Evolutionary conservation across 2,797 vertebrate genomes (phyloP), one percentile per base, ranked within the genome.

Genomic region (Sebastiscus tertius): DNA sequence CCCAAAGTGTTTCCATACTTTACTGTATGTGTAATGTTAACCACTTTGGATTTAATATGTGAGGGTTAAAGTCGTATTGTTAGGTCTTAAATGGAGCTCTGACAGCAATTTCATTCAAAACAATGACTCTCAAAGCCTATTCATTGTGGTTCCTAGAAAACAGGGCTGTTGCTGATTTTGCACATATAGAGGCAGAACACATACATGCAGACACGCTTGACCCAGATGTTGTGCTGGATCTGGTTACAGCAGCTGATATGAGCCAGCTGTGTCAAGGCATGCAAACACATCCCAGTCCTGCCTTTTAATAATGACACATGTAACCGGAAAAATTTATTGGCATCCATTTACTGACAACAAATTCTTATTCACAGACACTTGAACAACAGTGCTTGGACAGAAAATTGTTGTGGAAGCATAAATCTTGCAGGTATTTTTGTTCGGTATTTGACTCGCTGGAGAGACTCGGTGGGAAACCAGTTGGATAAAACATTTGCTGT

Each of bases 251-350:
- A 81, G 81, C 62, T 80, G 73, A 82, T 75, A 26, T 27, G 20
- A 66, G 73, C 78, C 82, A 84, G 80, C 73, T 88, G 82, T 75
- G 73, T 55, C 22, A 2, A 65, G 22, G 56, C 79, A 87, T 79
- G 52, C 66, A 72, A 86, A 72, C 33, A 74, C 22, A 72, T 67
- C 61, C 69, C 33, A 20, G 56, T 59, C 9, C 1, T n/a, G 10
- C 22, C 34, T 63, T 56, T 60, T 31, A 71, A 68, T 31, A 39
- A 46, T 78, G 31, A 75, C 58, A 80, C 22, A 27, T 39, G 62
- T 12, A 56, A 54, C 60, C 49, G 42, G 54, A 52, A n/a, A 0
- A n/a, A 20, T 11, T 22, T 22, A 54, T 54, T n/a, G 22, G n/a
- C 52, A 10, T 54, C 0, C n/a, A 54, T 54, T 22, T 22, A 54